Evolutionary conservation across 35 echinoderm and acorn worm species (phyloP).

Genomic region (Chiridota heheva): DNA sequence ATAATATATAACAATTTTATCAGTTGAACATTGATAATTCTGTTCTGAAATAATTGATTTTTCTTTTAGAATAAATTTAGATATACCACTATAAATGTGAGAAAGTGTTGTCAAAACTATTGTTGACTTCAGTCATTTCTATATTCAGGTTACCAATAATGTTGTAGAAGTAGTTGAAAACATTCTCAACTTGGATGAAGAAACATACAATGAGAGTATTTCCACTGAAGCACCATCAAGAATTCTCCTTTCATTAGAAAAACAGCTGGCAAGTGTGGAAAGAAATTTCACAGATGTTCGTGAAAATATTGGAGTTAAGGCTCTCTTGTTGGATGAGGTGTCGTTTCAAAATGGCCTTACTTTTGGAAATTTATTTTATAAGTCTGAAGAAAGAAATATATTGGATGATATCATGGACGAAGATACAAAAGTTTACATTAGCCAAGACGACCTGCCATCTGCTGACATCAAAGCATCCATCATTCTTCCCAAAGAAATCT

Average conservation of each 20-base stretch:
- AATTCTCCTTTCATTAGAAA: slow-evolving; percentile 18
- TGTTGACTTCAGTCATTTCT: no score
- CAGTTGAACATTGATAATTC: no score
- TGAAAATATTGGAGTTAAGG: slow-evolving; percentile 16
- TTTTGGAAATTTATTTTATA: background rate
- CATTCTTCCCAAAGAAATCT: background rate
- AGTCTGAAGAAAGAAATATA: background rate
- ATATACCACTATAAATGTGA: no score
- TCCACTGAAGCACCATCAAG: background rate
- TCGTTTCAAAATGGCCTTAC: background rate
- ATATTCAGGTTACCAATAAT: slow-evolving; percentile 47
- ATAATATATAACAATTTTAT: no score
- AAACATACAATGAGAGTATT: slow-evolving; percentile 5
- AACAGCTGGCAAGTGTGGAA: slow-evolving; percentile 16
- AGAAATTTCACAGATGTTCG: slow-evolving; percentile 37
- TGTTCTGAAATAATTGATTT: no score
- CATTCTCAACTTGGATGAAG: background rate
- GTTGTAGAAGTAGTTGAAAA: slow-evolving; percentile 34
- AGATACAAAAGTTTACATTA: background rate
- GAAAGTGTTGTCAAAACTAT: no score
- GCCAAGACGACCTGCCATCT: background rate
- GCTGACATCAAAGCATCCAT: background rate
- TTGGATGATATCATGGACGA: background rate
- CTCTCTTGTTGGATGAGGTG: background rate
- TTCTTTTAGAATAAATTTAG: no score